These are phyloP conservation scores for Pituophis catenifer DNA, from an alignment of 2,113 vertebrate genomes.

Conservation along the genomic window DNA sequence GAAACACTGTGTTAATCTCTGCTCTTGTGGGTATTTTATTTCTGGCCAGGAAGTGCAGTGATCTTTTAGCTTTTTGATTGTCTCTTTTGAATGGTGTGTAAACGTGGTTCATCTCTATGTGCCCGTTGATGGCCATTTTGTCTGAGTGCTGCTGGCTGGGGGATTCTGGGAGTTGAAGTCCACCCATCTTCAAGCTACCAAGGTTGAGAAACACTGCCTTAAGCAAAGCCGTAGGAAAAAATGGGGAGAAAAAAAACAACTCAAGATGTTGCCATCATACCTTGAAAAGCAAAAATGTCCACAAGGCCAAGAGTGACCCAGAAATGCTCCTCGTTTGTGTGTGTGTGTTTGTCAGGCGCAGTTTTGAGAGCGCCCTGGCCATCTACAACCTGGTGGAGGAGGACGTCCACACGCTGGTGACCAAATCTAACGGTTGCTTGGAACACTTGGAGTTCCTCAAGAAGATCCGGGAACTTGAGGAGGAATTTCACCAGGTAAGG, in stretches of 20 bases:
- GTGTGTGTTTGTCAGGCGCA: conserved; percentile 64
- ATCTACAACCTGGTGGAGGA: conserved; percentile 88
- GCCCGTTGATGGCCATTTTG: too few species aligned
- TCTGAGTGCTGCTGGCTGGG: too few species aligned
- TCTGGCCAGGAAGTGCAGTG: too few species aligned
- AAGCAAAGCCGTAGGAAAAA: not conserved
- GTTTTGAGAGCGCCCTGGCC: conserved; percentile 71
- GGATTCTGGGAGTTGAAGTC: too few species aligned
- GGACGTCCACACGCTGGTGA: conserved; percentile 85
- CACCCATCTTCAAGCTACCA: too few species aligned
- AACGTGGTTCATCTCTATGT: too few species aligned
- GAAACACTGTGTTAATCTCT: too few species aligned
- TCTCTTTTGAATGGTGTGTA: too few species aligned
- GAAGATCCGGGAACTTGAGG: conserved; percentile 74
- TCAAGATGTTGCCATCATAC: not conserved
- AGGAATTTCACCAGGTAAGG: conserved; percentile 74
- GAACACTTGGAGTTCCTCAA: conserved; percentile 78
- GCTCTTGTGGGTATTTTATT: too few species aligned
- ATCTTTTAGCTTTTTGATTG: too few species aligned
- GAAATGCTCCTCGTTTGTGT: not conserved
- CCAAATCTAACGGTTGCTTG: conserved; percentile 83
- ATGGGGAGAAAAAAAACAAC: fast-evolving
- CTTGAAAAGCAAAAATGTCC: not conserved
- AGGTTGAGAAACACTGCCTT: not conserved
- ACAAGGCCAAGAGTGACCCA: not conserved